phyloP scores from a whole-genome alignment of 2,797 vertebrate species.

The Rhinophrynus dorsalis region DNA sequence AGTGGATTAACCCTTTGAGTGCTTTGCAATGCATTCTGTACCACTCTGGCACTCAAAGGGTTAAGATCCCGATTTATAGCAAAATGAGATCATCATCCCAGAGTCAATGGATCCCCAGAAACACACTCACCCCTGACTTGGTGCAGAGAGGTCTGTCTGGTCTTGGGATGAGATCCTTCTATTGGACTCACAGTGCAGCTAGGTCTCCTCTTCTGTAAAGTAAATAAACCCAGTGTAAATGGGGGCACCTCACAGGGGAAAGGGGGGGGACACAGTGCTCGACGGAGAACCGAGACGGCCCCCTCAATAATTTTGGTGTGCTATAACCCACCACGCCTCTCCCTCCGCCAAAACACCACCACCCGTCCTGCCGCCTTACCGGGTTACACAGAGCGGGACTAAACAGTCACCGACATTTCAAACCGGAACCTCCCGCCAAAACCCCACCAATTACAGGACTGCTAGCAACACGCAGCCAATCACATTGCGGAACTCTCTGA shows the following conservation, averaged over 20 bases:
- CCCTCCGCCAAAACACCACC: not conserved
- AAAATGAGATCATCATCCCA: not conserved
- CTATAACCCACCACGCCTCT: not conserved
- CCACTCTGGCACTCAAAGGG: too few species aligned
- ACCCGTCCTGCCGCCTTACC: not conserved
- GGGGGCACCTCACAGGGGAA: not conserved
- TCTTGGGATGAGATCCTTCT: too few species aligned
- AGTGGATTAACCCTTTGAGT: too few species aligned
- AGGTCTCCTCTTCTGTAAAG: too few species aligned
- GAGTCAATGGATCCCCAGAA: not conserved
- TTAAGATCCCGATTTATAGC: not conserved
- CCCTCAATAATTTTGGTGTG: not conserved
- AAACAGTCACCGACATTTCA: not conserved
- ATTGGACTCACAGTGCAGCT: too few species aligned
- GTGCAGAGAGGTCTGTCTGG: too few species aligned
- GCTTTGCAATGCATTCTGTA: too few species aligned
- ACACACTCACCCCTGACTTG: not conserved
- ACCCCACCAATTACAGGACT: not conserved
- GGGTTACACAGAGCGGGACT: not conserved
- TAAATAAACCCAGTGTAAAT: not conserved
- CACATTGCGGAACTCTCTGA: too few species aligned
- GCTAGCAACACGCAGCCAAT: not conserved
- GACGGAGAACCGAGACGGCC: too few species aligned
- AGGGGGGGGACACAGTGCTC: not conserved
- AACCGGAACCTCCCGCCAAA: conserved; percentile 30